Conservation (phyloP, 2,113 vertebrate genomes). For the Hippoglossus stenolepis region DNA sequence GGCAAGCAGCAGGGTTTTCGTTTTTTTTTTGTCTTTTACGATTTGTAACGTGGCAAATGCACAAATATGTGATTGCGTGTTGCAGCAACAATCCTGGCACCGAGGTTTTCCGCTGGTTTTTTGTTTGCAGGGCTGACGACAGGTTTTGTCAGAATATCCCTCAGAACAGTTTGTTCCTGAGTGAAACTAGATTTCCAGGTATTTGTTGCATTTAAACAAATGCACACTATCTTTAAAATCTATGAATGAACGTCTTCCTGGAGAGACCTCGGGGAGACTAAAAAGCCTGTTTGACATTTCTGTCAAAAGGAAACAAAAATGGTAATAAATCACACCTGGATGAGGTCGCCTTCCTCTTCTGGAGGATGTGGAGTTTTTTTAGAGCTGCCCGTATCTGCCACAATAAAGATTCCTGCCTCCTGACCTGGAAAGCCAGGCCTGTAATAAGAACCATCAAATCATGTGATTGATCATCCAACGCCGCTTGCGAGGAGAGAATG, state of each 20-base stretch:
- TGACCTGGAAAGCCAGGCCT: conserved; percentile 73
- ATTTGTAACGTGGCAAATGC: conserved; percentile 7
- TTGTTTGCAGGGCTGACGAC: conserved; percentile 15
- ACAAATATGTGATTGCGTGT: conserved; percentile 25
- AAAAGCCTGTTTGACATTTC: conserved; percentile 56
- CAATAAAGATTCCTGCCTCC: conserved; percentile 71
- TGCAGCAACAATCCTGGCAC: conserved; percentile 21
- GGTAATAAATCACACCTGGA: conserved; percentile 76
- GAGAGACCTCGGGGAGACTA: not conserved
- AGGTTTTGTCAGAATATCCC: not conserved
- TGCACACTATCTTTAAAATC: not conserved
- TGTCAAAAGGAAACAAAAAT: conserved; percentile 51
- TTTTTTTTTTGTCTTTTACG: conserved; percentile 35
- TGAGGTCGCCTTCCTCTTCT: conserved; percentile 37
- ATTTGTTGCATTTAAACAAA: not conserved
- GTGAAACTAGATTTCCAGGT: not conserved
- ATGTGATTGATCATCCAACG: conserved; percentile 73
- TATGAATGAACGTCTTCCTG: conserved; percentile 1
- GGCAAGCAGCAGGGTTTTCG: not conserved
- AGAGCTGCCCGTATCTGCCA: conserved; percentile 60
- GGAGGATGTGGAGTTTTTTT: conserved; percentile 53
- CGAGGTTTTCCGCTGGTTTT: conserved; percentile 4
- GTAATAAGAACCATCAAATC: conserved; percentile 77
- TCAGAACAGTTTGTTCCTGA: conserved; percentile 6
- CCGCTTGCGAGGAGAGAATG: conserved; percentile 49